phyloP scores from a whole-genome alignment of 2,888 invertebrate genomes.

The Clivina fossor region DNA sequence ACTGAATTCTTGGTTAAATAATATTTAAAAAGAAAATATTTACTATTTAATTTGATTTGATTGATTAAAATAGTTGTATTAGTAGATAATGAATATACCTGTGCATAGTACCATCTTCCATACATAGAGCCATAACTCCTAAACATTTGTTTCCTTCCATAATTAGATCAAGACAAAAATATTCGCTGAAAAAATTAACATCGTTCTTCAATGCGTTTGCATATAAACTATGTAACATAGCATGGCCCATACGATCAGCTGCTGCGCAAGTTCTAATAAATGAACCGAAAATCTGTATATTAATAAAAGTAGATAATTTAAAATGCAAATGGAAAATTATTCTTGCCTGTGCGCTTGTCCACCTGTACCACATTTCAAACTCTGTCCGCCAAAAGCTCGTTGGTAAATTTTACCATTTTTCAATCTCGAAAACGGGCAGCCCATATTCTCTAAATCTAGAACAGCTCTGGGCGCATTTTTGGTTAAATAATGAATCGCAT shows the following conservation, averaged over 20 bases:
- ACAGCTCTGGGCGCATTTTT: constrained; percentile 63
- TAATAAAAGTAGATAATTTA: background rate
- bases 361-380: constrained; percentile 66
- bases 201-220: constrained; percentile 68
- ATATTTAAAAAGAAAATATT: too few relatives aligned
- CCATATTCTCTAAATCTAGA: constrained; percentile 62
- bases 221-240: constrained; percentile 69
- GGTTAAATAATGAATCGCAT: constrained; percentile 79
- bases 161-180: constrained; percentile 70
- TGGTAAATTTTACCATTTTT: constrained; percentile 71
- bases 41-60: too few relatives aligned
- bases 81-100: too few relatives aligned
- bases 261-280: constrained; percentile 61
- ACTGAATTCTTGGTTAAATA: too few relatives aligned
- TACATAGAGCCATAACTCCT: constrained; percentile 65
- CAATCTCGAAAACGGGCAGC: constrained; percentile 70
- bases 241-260: constrained; percentile 71
- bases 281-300: too few relatives aligned
- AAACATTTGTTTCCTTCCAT: constrained; percentile 63
- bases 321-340: constrained; percentile 3
- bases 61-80: too few relatives aligned
- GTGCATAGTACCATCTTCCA: constrained; percentile 72
- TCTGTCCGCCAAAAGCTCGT: constrained; percentile 71
- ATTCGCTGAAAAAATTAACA: constrained; percentile 72
- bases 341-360: constrained; percentile 58